These are phyloP conservation scores for Girardia tigrina DNA, from an alignment of 2,888 invertebrate genomes.

Conservation along the genomic window DNA sequence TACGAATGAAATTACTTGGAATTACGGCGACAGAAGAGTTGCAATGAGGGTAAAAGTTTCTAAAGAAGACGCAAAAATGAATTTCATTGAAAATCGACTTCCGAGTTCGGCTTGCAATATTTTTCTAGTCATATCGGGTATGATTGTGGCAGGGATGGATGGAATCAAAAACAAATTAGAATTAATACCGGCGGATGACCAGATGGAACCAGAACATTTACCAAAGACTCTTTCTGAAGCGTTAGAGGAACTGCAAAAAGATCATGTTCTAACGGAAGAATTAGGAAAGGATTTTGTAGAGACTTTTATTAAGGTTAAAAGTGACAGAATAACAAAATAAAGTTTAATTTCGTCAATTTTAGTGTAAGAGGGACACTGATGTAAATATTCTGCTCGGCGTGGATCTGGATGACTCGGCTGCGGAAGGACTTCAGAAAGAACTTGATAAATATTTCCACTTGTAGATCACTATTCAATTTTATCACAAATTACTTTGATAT, in stretches of 20 bases:
- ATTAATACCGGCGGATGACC: background rate
- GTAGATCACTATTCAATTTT: background rate
- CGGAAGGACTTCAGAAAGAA: background rate
- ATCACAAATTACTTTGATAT: too few species aligned
- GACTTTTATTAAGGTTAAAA: background rate
- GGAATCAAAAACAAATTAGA: conserved; percentile 36
- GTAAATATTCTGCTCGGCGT: background rate
- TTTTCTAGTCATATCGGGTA: conserved; percentile 39
- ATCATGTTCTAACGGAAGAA: background rate
- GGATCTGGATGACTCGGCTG: background rate
- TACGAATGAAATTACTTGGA: conserved; percentile 33
- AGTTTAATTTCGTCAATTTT: too few species aligned
- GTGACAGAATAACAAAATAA: too few species aligned
- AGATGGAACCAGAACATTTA: background rate
- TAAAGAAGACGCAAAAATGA: background rate
- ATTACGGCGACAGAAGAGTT: conserved; percentile 25
- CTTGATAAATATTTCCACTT: background rate
- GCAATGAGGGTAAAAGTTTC: conserved; percentile 33
- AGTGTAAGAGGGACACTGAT: background rate
- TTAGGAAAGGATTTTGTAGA: conserved; percentile 31
- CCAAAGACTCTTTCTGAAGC: conserved; percentile 30
- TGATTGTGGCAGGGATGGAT: conserved; percentile 39
- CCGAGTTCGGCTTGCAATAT: conserved; percentile 39
- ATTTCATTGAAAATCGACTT: conserved; percentile 39
- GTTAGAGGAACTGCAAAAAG: conserved; percentile 21